Evolutionary conservation across 2,113 vertebrate genomes (phyloP).

Genomic region (Peromyscus maniculatus): DNA sequence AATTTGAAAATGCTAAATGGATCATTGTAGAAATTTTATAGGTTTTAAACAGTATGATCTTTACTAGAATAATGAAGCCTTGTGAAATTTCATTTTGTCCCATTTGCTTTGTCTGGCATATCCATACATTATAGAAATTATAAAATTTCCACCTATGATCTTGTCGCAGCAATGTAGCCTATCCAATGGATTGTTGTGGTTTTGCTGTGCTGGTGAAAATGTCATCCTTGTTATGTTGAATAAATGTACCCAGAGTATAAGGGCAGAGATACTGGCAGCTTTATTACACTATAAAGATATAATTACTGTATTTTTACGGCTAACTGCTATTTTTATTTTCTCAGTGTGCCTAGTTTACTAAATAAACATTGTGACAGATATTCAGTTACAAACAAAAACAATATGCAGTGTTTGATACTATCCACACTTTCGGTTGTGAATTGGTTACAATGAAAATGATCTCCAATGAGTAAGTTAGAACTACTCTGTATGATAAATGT

Average conservation of each 20-base stretch:
- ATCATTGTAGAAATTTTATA: background rate
- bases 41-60: background rate
- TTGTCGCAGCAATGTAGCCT: background rate
- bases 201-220: background rate
- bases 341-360: background rate
- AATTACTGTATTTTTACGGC: background rate
- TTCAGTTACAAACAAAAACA: background rate
- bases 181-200: background rate
- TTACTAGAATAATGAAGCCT: background rate
- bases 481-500: background rate
- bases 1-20: background rate
- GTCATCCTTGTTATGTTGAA: background rate
- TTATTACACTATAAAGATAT: background rate
- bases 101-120: too few relatives aligned
- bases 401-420: background rate
- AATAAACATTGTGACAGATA: background rate
- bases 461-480: too few relatives aligned
- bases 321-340: background rate
- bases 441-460: background rate
- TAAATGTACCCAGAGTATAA: background rate
- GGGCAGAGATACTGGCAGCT: background rate
- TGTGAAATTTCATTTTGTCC: background rate
- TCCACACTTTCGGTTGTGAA: background rate
- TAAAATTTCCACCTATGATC: background rate
- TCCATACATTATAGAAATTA: background rate